Base-by-base conservation (phyloP, 2,888 invertebrate genomes). In the Drosophila recens region DNA sequence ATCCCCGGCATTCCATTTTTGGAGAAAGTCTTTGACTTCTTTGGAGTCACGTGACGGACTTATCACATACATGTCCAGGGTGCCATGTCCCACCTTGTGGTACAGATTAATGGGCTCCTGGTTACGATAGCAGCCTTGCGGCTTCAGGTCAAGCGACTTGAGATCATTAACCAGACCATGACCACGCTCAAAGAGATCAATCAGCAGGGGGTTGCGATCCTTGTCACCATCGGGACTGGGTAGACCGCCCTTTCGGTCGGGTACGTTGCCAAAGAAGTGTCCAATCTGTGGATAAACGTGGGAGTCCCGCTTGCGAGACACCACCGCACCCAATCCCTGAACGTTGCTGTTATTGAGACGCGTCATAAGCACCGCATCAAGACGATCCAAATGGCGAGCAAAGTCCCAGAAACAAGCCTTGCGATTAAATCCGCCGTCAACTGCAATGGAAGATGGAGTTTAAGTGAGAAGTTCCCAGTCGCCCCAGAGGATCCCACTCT, bases 351-450 rank as follows among this genome's bases (percentile, higher is more conserved):
- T 97, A 92, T 98, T 98, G 73, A 98, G 94, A 81, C 98, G 95
- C n/a, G 98, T 98, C 93, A 99, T 95, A 46, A 99, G 94, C 33
- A 99, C 97, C n/a, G 98, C 98, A 92, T 99, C 99, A 77, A 99
- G 94, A 27, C 98, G 95, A 93, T 98, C 98, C 73, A 98, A 93
- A 91, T 99, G 98, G 20, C 98, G 95, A 0, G 97, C 97, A 91
- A 99, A 99, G 92, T 98, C 98, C 99, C 99, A 99, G 94, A 98
- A 99, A 92, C 98, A 98, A 0, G 98, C 96, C 90, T 97, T 97
- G 78, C 98, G 95, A 77, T 97, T 97, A 93, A 97, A 98, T 0
- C 99, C 99, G 62, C 98, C 98, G 93, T 99, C 98, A 63, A 99
- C 96, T 93, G 92, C 27, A 57, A 40, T 4, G 10, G 0, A 4